phyloP scores from a whole-genome alignment of 2,888 invertebrate genomes.

The Microplitis manilae region DNA sequence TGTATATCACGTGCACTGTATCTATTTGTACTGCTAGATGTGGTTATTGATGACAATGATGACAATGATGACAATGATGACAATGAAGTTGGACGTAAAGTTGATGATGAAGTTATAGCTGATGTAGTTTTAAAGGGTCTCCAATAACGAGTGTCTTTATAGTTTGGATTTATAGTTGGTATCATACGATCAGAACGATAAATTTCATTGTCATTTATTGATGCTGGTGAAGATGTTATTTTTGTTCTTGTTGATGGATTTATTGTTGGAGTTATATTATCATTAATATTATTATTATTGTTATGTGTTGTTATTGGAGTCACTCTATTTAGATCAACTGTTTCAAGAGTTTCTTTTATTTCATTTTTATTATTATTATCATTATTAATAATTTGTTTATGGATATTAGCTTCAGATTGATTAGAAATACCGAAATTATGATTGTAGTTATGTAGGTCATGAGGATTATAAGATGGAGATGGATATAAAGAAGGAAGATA shows the following conservation, averaged over 20 bases:
- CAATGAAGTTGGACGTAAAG: neutral
- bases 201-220: slow-evolving; percentile 31
- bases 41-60: neutral
- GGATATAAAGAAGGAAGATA: slow-evolving; percentile 20
- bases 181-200: slow-evolving; percentile 49
- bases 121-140: neutral
- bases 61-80: neutral
- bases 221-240: neutral
- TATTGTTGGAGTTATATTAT: too few relatives aligned
- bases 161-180: slow-evolving; percentile 24
- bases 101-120: neutral
- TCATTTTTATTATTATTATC: neutral
- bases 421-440: neutral
- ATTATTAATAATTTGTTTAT: neutral
- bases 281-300: neutral
- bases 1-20: slow-evolving; percentile 41
- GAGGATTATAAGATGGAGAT: slow-evolving; percentile 11
- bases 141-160: slow-evolving; percentile 23
- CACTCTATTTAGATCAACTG: neutral
- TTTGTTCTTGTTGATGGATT: neutral
- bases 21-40: slow-evolving; percentile 2
- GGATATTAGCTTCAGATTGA: too few relatives aligned
- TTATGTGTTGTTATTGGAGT: neutral
- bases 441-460: neutral
- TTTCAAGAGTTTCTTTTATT: neutral